A percentile compares a stretch with the other conserved stretches of the same genome.
Evolutionary conservation across 2,113 vertebrate species (phyloP).

Genomic region (Leptobrachium ailaonicum): DNA sequence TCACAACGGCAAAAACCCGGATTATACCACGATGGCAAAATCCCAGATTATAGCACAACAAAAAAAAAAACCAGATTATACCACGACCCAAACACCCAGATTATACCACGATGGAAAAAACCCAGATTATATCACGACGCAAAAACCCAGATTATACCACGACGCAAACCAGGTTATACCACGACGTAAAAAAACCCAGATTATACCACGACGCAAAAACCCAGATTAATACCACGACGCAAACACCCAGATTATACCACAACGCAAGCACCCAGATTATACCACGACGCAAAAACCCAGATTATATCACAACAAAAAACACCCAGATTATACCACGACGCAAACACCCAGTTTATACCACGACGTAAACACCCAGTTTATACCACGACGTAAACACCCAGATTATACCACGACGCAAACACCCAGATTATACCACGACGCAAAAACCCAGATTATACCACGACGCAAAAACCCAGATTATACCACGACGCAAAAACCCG

Average conservation of each 20-base stretch:
- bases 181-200: too few species aligned
- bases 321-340: neutral
- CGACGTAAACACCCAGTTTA: too few species aligned
- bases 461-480: too few species aligned
- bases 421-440: too few species aligned
- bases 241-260: neutral
- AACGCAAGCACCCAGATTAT: neutral
- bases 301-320: too few species aligned
- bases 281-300: neutral
- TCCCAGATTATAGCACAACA: neutral
- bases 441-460: too few species aligned
- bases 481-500: too few species aligned
- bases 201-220: neutral
- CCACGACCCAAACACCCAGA: neutral
- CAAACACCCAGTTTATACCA: too few species aligned
- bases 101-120: neutral
- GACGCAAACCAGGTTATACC: neutral
- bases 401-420: too few species aligned
- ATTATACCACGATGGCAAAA: neutral
- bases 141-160: neutral
- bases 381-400: too few species aligned
- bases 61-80: neutral
- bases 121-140: neutral
- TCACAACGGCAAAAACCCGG: too few species aligned
- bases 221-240: neutral